Conservation (phyloP, 2,888 invertebrate genomes). For the Ashinkailepas kermadecensis region DNA sequence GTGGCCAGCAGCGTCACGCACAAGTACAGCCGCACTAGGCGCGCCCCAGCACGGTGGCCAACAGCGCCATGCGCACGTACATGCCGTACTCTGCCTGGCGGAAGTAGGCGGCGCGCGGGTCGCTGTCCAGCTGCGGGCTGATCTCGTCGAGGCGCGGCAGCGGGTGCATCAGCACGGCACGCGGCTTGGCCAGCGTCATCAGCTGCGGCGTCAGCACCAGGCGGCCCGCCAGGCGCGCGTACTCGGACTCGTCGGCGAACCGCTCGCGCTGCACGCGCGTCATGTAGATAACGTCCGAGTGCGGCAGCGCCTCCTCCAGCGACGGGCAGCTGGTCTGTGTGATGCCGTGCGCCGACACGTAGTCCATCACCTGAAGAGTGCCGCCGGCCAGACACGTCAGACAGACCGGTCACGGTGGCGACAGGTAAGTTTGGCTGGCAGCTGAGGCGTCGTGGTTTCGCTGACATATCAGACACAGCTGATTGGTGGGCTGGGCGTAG, state of each 20-base stretch:
- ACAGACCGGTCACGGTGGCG: too few relatives aligned
- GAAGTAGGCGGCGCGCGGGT: constrained; percentile 96
- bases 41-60: constrained; percentile 76
- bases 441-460: too few relatives aligned
- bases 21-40: background rate
- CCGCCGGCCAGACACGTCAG: too few relatives aligned
- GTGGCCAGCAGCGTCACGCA: too few relatives aligned
- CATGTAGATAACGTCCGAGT: constrained; percentile 97
- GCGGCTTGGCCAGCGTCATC: constrained; percentile 87
- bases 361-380: background rate
- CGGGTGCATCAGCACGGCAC: constrained; percentile 96
- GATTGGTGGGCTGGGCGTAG: too few relatives aligned
- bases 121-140: constrained; percentile 86
- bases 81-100: constrained; percentile 96
- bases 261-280: constrained; percentile 94
- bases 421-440: too few relatives aligned
- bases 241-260: constrained; percentile 73
- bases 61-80: constrained; percentile 95
- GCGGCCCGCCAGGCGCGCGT: constrained; percentile 77
- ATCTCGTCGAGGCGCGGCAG: constrained; percentile 92
- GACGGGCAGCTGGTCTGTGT: constrained; percentile 34
- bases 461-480: too few relatives aligned
- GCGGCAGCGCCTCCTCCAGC: constrained; percentile 77
- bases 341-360: background rate
- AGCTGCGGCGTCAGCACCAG: constrained; percentile 88